Base-by-base conservation (phyloP, 1,140 invertebrate genomes). In the Zaprionus kolodkinae region DNA sequence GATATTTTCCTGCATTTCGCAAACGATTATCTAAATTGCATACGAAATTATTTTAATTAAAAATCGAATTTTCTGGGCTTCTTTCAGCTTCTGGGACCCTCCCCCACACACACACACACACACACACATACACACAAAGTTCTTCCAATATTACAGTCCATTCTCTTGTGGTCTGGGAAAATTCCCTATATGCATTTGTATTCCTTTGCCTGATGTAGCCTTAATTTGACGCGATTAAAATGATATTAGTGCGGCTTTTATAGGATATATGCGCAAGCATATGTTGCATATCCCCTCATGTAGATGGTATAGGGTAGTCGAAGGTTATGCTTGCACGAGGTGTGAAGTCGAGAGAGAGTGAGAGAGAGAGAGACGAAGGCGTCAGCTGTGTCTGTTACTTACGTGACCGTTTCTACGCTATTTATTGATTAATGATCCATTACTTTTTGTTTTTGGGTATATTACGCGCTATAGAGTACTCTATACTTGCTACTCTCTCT, bases 31-130 rank as follows among this genome's bases (percentile, higher is more conserved):
- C 91, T 92, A 92, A 92, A 92, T 92, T 92, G 91, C 91, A 92
- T 92, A 92, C 76, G 76, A 92, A 92, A 92, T 92, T 92, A 92
- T 92, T 92, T 92, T 92, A 92, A 92, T 92, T 92, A 92, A 92
- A 92, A 92, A 92, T 92, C 91, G 91, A 92, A 92, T 91, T 92
- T 91, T 88, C 59, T 91, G 72, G 50, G 21, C 21, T 21, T 21
- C 21, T 2, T 63, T 50, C 12, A 36, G 60, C 79, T 69, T 48
- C 61, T 68, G 48, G 21, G n/a, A 63, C 35, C 43, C 52, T 69
- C 6, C 12, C 62, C 64, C 52, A 69, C 43, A 15, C 11, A 43
- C 54, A 43, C 60, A 30, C 36, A 40, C 21, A 3, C 0, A 60
- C 72, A 15, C 52, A 69, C 43, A 15, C 11, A 43, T 54, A 43